Percentiles rank a stretch among this genome's conserved stretches.
Evolutionary conservation across 2,888 invertebrate genomes (phyloP).

Genomic region (Epinotia bilunana): DNA sequence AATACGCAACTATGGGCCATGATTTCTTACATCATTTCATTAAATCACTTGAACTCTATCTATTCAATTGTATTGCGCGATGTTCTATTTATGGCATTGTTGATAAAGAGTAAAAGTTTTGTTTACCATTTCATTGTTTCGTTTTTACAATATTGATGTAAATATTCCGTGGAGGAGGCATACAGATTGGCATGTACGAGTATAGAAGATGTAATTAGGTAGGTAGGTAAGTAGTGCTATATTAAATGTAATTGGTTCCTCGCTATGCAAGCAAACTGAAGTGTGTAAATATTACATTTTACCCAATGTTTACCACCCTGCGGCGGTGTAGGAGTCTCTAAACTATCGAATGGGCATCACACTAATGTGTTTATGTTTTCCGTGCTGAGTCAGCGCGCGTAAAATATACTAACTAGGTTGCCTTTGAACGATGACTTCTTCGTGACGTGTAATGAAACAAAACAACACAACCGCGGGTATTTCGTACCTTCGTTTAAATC

Average conservation of each 20-base stretch:
- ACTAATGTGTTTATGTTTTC: conserved; percentile 33
- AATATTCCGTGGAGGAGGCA: not conserved
- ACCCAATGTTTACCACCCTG: not conserved
- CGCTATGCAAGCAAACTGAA: not conserved
- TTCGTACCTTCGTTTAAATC: not conserved
- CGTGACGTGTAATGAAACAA: conserved; percentile 13
- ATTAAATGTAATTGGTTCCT: not conserved
- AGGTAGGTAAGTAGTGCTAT: not conserved
- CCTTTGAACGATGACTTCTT: conserved; percentile 18
- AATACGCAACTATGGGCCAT: conserved; percentile 5
- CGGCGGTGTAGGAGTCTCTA: not conserved
- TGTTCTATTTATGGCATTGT: conserved; percentile 1
- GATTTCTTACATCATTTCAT: conserved; percentile 34
- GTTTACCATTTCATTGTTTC: not conserved
- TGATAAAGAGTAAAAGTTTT: conserved; percentile 1
- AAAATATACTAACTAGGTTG: conserved; percentile 5
- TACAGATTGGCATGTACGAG: not conserved
- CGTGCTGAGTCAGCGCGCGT: conserved; percentile 33
- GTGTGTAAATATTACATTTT: not conserved
- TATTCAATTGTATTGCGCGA: conserved; percentile 21
- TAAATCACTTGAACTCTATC: conserved; percentile 13
- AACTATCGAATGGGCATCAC: not conserved
- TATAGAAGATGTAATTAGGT: not conserved
- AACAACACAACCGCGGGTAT: conserved; percentile 18
- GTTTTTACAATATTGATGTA: not conserved